Conservation (phyloP, 2,797 vertebrate species). For the Catostomus latipinnis region DNA sequence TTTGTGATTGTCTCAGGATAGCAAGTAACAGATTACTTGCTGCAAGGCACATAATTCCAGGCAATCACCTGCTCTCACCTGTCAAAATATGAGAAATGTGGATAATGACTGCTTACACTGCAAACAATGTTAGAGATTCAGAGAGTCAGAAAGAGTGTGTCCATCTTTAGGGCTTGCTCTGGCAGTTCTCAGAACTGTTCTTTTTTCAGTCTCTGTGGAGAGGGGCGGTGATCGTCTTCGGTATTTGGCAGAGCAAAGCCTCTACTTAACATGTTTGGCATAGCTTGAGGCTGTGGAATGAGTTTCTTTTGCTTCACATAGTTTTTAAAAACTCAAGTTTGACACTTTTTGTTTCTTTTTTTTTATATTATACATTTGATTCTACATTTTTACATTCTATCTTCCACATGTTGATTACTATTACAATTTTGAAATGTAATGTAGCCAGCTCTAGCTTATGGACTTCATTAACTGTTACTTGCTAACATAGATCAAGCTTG, state of each 20-base stretch:
- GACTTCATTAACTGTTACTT: slow-evolving; percentile 49
- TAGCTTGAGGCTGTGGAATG: slow-evolving; percentile 69
- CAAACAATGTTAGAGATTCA: slow-evolving; percentile 5
- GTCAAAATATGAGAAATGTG: slow-evolving; percentile 68
- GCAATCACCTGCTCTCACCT: slow-evolving; percentile 60
- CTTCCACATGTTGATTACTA: neutral
- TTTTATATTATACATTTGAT: neutral
- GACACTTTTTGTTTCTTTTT: neutral
- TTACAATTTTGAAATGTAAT: slow-evolving; percentile 7
- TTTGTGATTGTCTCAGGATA: slow-evolving; percentile 37
- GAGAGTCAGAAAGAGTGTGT: slow-evolving; percentile 58
- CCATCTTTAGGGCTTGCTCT: slow-evolving; percentile 67
- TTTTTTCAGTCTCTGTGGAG: slow-evolving; percentile 62
- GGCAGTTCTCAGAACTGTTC: slow-evolving; percentile 71
- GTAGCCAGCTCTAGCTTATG: slow-evolving; percentile 31
- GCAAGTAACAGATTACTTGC: slow-evolving; percentile 37
- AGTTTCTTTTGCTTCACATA: slow-evolving; percentile 54
- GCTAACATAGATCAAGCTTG: slow-evolving; percentile 38
- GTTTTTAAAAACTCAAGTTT: slow-evolving; percentile 23
- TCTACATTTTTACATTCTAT: neutral
- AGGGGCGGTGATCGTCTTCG: slow-evolving; percentile 62
- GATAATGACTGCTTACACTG: slow-evolving; percentile 38
- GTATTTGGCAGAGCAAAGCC: slow-evolving; percentile 72
- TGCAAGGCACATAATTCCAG: slow-evolving; percentile 28
- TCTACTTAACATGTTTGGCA: slow-evolving; percentile 78